Base-by-base conservation (phyloP, 64 coral and sea anemone species). In the Astreopora myriophthalma region DNA sequence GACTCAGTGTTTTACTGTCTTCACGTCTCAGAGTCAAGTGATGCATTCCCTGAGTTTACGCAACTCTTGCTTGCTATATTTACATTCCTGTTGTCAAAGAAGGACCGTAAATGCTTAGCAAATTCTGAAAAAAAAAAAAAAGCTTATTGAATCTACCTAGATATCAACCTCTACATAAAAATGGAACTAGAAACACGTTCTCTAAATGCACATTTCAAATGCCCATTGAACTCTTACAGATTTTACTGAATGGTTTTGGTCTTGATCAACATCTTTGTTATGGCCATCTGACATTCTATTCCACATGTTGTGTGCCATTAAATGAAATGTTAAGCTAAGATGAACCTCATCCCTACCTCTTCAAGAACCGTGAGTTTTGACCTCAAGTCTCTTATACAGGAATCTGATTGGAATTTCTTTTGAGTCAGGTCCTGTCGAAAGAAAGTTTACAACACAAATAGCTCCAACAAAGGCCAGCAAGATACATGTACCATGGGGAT, bases 1-100 rank as follows among this genome's bases (percentile, higher is more conserved):
- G 88, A 55, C 68, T 76, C 24, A 95, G 23, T 27, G 88, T 95
- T 95, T 95, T 95, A 42, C 85, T 84, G 57, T 84, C 66, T 61
- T 95, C 93, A 86, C 91, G 88, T 13, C 87, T 89, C 51, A 25
- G 88, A 62, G 32, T 91, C 87, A 5, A 95, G 83, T 10, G 76
- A 81, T 22, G 71, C 70, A 81, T 95, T 95, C 7, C 83, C 93
- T 38, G 32, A 95, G 82, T 28, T 88, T 86, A 1, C 46, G 74
- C 14, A 91, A 57, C 44, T 95, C 93, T 68, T 90, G 60, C 73
- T 95, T 95, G n/a, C 69, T 33, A 65, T 75, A 89, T 16, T 74
- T 76, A 39, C 83, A 90, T 75, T 90, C 93, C 93, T 95, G 73
- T 27, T 23, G 22, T 9, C 40, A 48, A 40, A 44, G 19, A 89